These are phyloP conservation scores for Muscicapa striata DNA, from an alignment of 2,797 vertebrate species.

Conservation along the genomic window DNA sequence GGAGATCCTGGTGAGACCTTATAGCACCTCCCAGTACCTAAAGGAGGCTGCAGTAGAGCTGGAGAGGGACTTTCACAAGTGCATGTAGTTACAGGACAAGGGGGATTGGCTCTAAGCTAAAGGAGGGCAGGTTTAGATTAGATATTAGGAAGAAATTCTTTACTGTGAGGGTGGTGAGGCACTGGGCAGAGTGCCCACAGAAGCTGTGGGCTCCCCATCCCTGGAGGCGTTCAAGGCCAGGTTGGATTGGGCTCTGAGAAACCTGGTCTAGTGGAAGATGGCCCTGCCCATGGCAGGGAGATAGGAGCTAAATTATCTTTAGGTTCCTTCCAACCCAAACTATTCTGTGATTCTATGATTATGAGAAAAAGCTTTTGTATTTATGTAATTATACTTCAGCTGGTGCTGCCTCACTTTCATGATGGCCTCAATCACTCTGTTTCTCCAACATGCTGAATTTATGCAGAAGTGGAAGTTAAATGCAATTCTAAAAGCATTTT, in stretches of 20 bases:
- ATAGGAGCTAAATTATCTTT: not conserved
- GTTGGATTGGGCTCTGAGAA: not conserved
- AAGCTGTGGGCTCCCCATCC: not conserved
- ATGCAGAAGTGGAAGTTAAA: not conserved
- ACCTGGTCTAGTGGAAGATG: not conserved
- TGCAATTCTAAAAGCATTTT: conserved; percentile 20
- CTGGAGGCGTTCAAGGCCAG: not conserved
- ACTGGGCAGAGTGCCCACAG: not conserved
- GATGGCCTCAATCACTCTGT: not conserved
- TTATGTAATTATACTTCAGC: not conserved
- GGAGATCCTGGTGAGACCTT: not conserved
- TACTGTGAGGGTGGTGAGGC: not conserved
- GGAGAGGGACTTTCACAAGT: not conserved
- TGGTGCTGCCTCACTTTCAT: not conserved
- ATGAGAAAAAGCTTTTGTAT: not conserved
- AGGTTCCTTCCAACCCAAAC: not conserved
- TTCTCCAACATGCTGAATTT: not conserved
- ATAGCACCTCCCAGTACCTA: not conserved
- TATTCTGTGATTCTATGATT: not conserved
- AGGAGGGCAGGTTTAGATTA: not conserved
- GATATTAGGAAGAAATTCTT: not conserved
- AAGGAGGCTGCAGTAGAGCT: not conserved
- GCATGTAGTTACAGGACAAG: not conserved
- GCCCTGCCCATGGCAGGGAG: not conserved
- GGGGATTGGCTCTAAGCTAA: not conserved